A percentile compares a stretch with the other conserved stretches of the same genome.
Evolutionary conservation across 2,888 invertebrate species (phyloP).

Genomic region (Lydus trimaculatus): DNA sequence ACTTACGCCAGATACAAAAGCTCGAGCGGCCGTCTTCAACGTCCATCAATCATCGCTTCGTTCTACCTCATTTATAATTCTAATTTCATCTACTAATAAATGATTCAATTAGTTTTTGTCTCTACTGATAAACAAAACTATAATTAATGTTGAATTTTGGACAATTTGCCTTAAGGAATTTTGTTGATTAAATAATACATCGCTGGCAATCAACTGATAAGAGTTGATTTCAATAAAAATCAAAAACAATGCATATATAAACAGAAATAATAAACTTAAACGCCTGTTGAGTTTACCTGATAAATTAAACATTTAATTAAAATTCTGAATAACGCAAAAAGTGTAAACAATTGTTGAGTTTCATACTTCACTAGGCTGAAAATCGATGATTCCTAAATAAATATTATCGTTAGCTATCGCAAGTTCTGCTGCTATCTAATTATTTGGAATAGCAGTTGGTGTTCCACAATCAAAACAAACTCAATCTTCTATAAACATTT

Average conservation of each 20-base stretch:
- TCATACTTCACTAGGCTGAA: neutral
- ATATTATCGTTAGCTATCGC: conserved; percentile 2
- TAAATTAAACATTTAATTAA: conserved; percentile 8
- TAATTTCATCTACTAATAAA: conserved; percentile 51
- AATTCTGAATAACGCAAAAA: conserved; percentile 1
- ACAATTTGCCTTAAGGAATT: neutral
- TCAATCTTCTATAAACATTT: neutral
- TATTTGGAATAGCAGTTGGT: neutral
- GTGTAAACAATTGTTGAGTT: neutral
- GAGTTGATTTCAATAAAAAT: neutral
- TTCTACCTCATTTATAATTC: conserved; percentile 34
- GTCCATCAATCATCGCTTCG: conserved; percentile 35
- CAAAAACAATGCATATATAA: neutral
- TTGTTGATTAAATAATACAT: neutral
- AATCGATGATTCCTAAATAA: neutral
- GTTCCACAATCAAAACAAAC: conserved; percentile 6
- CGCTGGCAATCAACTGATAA: neutral
- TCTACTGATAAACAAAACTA: conserved; percentile 25
- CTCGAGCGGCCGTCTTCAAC: conserved; percentile 25
- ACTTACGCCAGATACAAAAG: conserved; percentile 38
- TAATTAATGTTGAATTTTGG: conserved; percentile 25
- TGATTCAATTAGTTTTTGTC: conserved; percentile 53
- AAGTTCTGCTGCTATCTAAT: neutral
- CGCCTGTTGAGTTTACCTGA: neutral
- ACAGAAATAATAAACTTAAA: neutral